A percentile compares a stretch with the other conserved stretches of the same genome.
Evolutionary conservation across 2,797 vertebrate genomes (phyloP).

Genomic region (Typhlichthys subterraneus): DNA sequence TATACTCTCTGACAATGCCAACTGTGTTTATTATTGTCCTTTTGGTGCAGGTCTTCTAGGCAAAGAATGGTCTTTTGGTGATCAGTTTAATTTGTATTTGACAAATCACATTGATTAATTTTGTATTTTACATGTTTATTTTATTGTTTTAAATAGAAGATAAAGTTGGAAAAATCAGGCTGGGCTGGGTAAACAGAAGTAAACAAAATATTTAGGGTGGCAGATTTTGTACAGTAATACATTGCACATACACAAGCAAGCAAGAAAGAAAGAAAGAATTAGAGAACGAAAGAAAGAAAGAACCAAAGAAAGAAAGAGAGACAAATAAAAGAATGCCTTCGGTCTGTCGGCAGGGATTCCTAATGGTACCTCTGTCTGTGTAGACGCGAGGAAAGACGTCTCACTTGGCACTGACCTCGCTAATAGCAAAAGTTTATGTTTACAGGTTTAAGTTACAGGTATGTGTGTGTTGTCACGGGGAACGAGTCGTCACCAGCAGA

Average conservation of each 20-base stretch:
- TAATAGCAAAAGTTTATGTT: constrained; percentile 42
- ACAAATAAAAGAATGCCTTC: not conserved
- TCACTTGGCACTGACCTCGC: constrained; percentile 57
- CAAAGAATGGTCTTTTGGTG: too few relatives aligned
- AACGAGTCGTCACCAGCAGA: constrained; percentile 52
- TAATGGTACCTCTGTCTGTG: constrained; percentile 22
- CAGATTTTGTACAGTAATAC: too few relatives aligned
- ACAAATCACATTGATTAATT: too few relatives aligned
- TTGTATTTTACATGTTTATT: too few relatives aligned
- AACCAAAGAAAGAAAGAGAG: not conserved
- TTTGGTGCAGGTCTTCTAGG: too few relatives aligned
- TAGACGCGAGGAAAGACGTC: constrained; percentile 41
- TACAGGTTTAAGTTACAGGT: constrained; percentile 52
- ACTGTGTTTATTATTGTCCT: too few relatives aligned
- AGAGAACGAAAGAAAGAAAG: not conserved
- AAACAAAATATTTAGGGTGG: too few relatives aligned
- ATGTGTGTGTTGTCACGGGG: constrained; percentile 65
- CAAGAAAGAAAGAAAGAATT: not conserved
- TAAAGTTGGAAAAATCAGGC: too few relatives aligned
- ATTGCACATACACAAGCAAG: not conserved
- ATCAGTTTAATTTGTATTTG: too few relatives aligned
- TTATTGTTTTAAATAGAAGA: too few relatives aligned
- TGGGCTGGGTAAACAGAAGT: too few relatives aligned
- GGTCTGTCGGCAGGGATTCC: not conserved
- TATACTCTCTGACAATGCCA: too few relatives aligned